These are phyloP conservation scores for Diarsia rubi DNA, from an alignment of 2,888 invertebrate species.

Conservation along the genomic window DNA sequence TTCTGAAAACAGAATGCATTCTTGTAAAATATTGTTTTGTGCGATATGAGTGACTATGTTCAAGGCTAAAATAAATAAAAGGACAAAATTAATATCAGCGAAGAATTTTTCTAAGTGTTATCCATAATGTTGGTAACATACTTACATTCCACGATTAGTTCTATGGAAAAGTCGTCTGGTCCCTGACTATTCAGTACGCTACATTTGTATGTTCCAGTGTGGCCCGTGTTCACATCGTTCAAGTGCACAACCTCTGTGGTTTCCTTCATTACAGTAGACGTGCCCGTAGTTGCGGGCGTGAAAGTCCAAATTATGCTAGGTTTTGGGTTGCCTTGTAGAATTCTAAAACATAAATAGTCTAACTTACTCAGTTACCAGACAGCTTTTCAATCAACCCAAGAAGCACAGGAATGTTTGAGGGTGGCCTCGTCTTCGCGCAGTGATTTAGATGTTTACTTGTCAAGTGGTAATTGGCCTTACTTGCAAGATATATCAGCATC, in stretches of 20 bases:
- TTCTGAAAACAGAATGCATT: too few relatives aligned
- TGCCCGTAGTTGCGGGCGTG: neutral
- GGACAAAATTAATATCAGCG: too few relatives aligned
- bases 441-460: neutral
- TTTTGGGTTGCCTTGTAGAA: constrained; percentile 67
- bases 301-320: constrained; percentile 72
- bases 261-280: constrained; percentile 40
- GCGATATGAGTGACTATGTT: too few relatives aligned
- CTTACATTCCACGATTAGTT: constrained; percentile 72
- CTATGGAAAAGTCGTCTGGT: constrained; percentile 61
- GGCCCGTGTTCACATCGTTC: constrained; percentile 39
- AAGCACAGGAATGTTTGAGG: too few relatives aligned
- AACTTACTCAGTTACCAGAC: neutral
- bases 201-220: constrained; percentile 72
- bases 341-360: constrained; percentile 52
- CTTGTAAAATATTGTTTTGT: too few relatives aligned
- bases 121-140: neutral
- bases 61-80: too few relatives aligned
- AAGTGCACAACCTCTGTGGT: constrained; percentile 57
- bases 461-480: constrained; percentile 59
- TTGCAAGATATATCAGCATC: constrained; percentile 69
- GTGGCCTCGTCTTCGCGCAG: too few relatives aligned
- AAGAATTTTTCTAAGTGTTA: too few relatives aligned
- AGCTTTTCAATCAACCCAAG: neutral
- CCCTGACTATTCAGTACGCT: constrained; percentile 68